Evolutionary conservation across 2,113 vertebrate genomes (phyloP), one percentile per base, ranked within the genome.

Genomic region (Camelus bactrianus): DNA sequence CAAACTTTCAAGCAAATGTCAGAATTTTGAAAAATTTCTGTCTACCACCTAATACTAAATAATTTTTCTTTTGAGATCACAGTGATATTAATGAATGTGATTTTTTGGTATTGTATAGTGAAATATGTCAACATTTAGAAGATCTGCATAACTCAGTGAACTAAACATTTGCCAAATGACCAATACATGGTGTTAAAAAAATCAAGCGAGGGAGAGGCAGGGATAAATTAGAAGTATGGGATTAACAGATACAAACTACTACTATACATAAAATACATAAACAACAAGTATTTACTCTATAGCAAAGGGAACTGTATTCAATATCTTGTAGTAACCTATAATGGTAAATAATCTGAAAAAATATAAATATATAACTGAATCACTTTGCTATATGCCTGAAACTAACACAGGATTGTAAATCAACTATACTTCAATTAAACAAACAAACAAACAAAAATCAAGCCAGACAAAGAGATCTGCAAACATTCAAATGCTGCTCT

Each of bases 21-120:
- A 90, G 19, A 80, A 92, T 77, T 85, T 85, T 56, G 14, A 75
- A 85, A 72, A 65, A 26, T 60, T 95, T 79, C 42, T 91, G 3
- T 87, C 24, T 56, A 35, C 28, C 48, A 52, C 13, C 7, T 6
- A 72, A 42, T 60, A 75, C 16, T 93, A 67, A 81, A 69, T 70
- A 56, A 42, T 50, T 89, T 95, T 92, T 82, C 50, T 96, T 81
- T 96, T 52, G 42, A 64, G 50, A 82, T 88, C 58, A n/a, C 65
- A 73, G 42, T 89, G 17, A 73, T 60, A 50, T 38, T 69, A 72
- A 79, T 70, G 17, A 91, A 48, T 83, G 5, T 77, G 10, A 54
- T 60, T 76, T 83, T 88, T 82, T 69, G 11, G 50, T 82, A 67
- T 32, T n/a, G 2, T 77, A 26, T 80, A 81, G 30, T 73, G 38